Evolutionary conservation across 2,797 vertebrate species (phyloP), one percentile per base, ranked within the genome.

Genomic region (Siniperca obscura): DNA sequence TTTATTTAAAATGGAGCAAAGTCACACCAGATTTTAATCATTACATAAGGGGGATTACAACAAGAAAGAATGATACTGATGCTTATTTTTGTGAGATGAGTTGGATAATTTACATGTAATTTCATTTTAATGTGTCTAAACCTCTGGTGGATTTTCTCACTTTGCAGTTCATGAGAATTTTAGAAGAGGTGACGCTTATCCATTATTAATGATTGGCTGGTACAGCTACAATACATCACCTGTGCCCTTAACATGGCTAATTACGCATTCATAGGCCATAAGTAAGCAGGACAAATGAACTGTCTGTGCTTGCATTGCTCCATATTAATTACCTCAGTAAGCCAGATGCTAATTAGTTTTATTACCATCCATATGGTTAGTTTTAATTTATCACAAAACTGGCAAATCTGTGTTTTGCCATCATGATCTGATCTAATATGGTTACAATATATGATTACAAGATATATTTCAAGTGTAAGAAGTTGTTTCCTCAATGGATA

Each of bases 241-340:
- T 91, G 85, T 89, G 90, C 88, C 91, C 85, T 87, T 89, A 88
- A 90, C 84, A 87, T 87, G 77, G 87, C 86, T 92, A 93, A 95
- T 95, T 92, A 94, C 67, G 74, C 84, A 94, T 92, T 90, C 89
- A 90, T 85, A 84, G 91, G 80, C 89, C 90, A 95, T 93, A 95
- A 95, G 93, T 94, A 94, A 95, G 89, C 90, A 88, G 86, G 91
- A 95, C 92, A 95, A 94, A 95, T 95, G 85, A 93, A 94, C 87
- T 87, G 87, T 83, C 86, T 67, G 80, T 17, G 74, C 86, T 93
- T 89, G 89, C 86, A 80, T 92, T 90, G 87, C 88, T 90, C 93
- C 83, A 93, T 91, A 86, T 93, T 95, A 94, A 95, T 96, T 95
- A 93, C 84, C 86, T 84, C 87, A 89, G 89, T 80, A 87, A 89